Conservation (phyloP, 1,140 invertebrate species). For the Carcinoscorpius rotundicauda region DNA sequence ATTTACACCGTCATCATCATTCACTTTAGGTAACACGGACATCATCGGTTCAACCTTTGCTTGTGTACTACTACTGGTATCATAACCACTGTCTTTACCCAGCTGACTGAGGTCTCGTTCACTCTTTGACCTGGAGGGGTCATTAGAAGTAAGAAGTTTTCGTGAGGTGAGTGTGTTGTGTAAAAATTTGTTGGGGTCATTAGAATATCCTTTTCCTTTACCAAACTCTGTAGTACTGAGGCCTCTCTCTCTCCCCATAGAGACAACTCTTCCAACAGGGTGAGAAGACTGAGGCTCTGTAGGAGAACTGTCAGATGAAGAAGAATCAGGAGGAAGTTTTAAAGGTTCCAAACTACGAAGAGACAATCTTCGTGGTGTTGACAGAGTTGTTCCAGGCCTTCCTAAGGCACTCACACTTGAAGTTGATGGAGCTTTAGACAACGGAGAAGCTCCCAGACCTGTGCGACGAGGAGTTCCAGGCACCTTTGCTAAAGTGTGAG, state of each 20-base stretch:
- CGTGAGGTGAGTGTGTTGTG: no score
- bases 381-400: not conserved
- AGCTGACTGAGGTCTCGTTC: constrained; percentile 49
- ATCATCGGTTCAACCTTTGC: no score
- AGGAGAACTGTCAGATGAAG: constrained; percentile 15
- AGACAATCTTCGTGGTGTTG: not conserved
- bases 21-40: no score
- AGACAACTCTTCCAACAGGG: no score
- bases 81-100: constrained; percentile 37
- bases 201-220: no score
- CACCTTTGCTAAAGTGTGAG: not conserved
- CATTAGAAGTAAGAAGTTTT: not conserved
- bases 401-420: not conserved
- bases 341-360: not conserved
- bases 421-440: not conserved
- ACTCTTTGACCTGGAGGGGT: constrained; percentile 11
- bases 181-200: no score
- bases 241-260: no score
- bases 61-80: no score
- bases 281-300: constrained; percentile 3
- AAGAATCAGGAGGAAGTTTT: not conserved
- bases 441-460: not conserved
- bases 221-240: no score
- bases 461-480: not conserved
- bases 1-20: no score